Percentiles rank a stretch among this genome's conserved stretches.
Evolutionary conservation across 2,113 vertebrate genomes (phyloP).

Genomic region (Dasyornis broadbenti): DNA sequence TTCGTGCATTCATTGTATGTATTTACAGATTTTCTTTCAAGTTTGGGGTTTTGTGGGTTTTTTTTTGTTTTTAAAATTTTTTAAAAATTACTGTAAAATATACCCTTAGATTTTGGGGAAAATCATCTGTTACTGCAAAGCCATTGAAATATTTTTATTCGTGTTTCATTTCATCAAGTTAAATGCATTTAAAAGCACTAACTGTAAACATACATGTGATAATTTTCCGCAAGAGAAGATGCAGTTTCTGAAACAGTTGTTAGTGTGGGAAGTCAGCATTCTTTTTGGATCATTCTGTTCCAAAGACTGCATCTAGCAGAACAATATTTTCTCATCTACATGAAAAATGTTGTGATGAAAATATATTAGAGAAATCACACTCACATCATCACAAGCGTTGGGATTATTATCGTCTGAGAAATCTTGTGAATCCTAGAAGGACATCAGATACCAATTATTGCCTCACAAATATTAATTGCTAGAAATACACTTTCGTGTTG

Average conservation of each 20-base stretch:
- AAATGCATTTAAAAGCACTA: not conserved
- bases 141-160: not conserved
- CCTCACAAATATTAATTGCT: not conserved
- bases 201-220: not conserved
- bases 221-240: not conserved
- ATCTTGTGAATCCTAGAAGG: constrained; percentile 34
- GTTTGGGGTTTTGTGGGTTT: too few species aligned
- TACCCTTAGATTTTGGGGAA: not conserved
- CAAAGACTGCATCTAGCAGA: not conserved
- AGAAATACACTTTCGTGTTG: not conserved
- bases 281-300: not conserved
- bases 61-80: not conserved
- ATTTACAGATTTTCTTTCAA: not conserved
- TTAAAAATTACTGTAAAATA: not conserved
- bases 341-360: not conserved
- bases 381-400: constrained; percentile 49
- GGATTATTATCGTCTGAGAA: not conserved
- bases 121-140: not conserved
- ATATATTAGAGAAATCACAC: not conserved
- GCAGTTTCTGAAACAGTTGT: not conserved
- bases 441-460: constrained; percentile 3
- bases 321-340: not conserved
- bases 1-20: not conserved
- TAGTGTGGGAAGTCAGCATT: not conserved
- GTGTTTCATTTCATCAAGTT: not conserved